A percentile compares a stretch with the other conserved stretches of the same genome.
Evolutionary conservation across 2,797 vertebrate species (phyloP).

Genomic region (Diceros bicornis): DNA sequence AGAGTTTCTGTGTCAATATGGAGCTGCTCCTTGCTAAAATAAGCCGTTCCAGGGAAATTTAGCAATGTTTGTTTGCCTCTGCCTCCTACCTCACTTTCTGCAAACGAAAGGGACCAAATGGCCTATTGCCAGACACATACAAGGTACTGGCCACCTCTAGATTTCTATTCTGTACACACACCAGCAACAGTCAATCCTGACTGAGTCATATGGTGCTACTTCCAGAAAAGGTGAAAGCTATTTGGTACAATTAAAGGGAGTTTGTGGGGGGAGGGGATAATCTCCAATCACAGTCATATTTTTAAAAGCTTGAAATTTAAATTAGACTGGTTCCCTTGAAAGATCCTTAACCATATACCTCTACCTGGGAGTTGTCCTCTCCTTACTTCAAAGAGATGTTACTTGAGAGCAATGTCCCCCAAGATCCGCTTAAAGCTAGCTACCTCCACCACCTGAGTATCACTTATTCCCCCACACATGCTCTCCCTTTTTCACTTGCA

Average conservation of each 20-base stretch:
- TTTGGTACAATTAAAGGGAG: constrained; percentile 65
- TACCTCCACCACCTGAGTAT: background rate
- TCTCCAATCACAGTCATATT: constrained; percentile 56
- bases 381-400: background rate
- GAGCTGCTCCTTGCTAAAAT: background rate
- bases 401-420: background rate
- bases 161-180: constrained; percentile 50
- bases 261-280: background rate
- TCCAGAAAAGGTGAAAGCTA: constrained; percentile 70
- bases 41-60: background rate
- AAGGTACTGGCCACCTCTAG: background rate
- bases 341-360: background rate
- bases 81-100: constrained; percentile 44
- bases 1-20: background rate
- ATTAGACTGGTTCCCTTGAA: constrained; percentile 58
- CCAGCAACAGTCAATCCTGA: constrained; percentile 3
- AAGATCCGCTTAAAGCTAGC: background rate
- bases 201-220: constrained; percentile 13
- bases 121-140: background rate
- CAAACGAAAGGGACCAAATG: background rate
- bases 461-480: background rate
- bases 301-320: constrained; percentile 68
- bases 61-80: background rate
- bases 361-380: background rate
- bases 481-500: background rate